Evolutionary conservation across 2,797 vertebrate species (phyloP).

Genomic region (Cephalopachus bancanus): DNA sequence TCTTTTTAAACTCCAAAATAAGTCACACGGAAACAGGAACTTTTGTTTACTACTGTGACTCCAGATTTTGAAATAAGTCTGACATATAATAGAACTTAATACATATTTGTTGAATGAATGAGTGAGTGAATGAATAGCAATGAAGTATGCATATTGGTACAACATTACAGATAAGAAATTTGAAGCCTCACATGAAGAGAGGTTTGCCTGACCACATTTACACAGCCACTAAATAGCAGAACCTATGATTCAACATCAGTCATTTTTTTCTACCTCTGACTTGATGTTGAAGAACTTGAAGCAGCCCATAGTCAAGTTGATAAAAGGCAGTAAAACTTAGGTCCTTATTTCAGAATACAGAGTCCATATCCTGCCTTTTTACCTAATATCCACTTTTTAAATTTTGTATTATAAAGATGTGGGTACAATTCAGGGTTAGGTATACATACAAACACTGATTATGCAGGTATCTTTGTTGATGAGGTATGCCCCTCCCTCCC

Average conservation of each 20-base stretch:
- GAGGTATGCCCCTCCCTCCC: no score
- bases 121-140: background rate
- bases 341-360: background rate
- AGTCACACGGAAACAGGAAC: rapidly evolving
- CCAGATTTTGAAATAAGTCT: background rate
- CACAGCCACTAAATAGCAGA: background rate
- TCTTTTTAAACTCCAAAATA: background rate
- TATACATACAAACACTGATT: no score
- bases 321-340: background rate
- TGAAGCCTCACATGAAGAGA: background rate
- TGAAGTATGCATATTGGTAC: background rate
- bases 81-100: background rate
- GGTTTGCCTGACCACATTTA: background rate
- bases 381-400: background rate
- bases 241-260: background rate
- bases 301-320: background rate
- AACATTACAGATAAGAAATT: background rate
- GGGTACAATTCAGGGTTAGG: no score
- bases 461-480: no score
- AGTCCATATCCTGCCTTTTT: background rate
- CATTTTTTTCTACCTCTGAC: background rate
- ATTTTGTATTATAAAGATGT: no score
- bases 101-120: background rate
- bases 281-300: background rate
- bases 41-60: background rate